Evolutionary conservation across 2,113 vertebrate species (phyloP).

Genomic region (Anoura caudifer): DNA sequence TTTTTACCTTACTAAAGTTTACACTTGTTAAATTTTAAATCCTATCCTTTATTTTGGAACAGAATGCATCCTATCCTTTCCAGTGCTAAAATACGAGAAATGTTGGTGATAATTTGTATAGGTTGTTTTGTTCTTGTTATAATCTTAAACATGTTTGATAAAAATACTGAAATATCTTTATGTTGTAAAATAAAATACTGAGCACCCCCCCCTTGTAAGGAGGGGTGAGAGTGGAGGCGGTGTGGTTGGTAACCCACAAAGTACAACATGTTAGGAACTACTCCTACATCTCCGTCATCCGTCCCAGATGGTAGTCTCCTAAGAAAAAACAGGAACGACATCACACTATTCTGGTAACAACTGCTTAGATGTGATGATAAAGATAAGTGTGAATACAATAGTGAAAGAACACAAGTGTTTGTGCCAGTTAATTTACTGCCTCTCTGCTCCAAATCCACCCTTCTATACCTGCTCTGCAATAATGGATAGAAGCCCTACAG

Average conservation of each 20-base stretch:
- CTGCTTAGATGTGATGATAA: background rate
- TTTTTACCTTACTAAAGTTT: background rate
- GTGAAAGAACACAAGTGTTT: background rate
- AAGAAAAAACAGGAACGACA: background rate
- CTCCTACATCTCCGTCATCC: background rate
- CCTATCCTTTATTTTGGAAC: background rate
- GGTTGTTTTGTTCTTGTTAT: background rate
- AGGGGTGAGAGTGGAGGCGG: background rate
- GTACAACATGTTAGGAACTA: background rate
- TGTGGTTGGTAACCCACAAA: background rate
- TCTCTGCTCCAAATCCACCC: background rate
- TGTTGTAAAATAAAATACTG: constrained; percentile 24
- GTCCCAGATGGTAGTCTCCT: background rate
- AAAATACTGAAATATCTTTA: background rate
- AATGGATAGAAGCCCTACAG: background rate
- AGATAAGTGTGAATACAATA: background rate
- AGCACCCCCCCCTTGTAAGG: background rate
- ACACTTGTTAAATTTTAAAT: background rate
- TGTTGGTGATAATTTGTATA: background rate
- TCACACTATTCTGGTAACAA: background rate
- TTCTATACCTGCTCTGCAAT: background rate
- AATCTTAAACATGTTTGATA: background rate
- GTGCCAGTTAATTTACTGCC: background rate
- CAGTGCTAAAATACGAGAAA: constrained; percentile 6
- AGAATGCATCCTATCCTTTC: background rate